Percentiles rank a stretch among this genome's conserved stretches.
Evolutionary conservation across 2,888 invertebrate genomes (phyloP).

Genomic region (Chromoteleia sp.): DNA sequence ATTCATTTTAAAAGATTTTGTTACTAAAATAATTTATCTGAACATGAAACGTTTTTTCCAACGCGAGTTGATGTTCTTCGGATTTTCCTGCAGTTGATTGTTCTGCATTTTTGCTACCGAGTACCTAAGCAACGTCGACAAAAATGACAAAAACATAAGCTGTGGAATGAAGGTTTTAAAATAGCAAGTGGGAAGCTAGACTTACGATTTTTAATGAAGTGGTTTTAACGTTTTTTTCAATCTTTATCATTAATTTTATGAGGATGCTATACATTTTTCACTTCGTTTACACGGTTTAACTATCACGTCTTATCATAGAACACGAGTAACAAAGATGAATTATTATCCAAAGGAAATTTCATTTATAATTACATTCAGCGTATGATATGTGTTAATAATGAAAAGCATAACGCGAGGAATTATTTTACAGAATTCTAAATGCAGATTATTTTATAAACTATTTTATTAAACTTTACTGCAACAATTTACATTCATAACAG

Average conservation of each 20-base stretch:
- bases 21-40: background rate
- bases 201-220: no score
- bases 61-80: slow-evolving; percentile 4
- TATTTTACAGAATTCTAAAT: no score
- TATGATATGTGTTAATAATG: no score
- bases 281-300: background rate
- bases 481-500: no score
- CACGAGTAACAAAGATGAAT: background rate
- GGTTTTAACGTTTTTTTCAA: slow-evolving; percentile 8
- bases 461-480: no score
- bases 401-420: no score
- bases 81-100: background rate
- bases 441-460: no score
- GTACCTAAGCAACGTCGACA: slow-evolving; percentile 3
- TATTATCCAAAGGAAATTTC: background rate
- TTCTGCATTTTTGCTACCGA: slow-evolving; percentile 5
- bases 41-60: background rate
- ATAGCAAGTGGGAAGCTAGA: background rate
- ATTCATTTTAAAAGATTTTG: background rate
- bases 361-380: no score
- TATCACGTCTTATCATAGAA: background rate
- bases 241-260: slow-evolving; percentile 1
- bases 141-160: slow-evolving; percentile 9
- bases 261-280: background rate
- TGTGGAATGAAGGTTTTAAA: slow-evolving; percentile 8